Evolutionary conservation across 2,797 vertebrate genomes (phyloP), one percentile per base, ranked within the genome.

Genomic region (Lycodopsis pacificus): DNA sequence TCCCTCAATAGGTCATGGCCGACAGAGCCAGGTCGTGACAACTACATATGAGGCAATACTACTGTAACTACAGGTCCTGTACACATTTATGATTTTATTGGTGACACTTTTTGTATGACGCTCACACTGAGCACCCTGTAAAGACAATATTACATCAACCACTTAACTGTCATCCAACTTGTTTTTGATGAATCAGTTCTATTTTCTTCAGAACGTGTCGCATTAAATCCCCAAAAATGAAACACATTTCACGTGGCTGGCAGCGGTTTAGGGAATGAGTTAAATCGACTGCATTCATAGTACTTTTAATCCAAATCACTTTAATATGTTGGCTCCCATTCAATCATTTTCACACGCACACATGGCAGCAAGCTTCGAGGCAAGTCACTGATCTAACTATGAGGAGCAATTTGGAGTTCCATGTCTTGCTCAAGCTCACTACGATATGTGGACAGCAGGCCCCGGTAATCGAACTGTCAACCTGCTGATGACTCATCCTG

Each of bases 31-130:
- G 25, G 25, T 25, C 25, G 25, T 25, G 25, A 25, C 25, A 25
- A 25, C 25, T 25, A 25, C 6, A 13, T 13, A 9, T 14, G 22
- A 27, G 30, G 58, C 46, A 59, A 10, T 25, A 22, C 32, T 19
- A 6, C 49, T 30, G 30, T 51, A 53, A 65, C 17, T 36, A 32
- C 38, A 65, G 61, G 54, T 14, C 22, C 54, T 15, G 13, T 51
- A 5, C 5, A 7, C 30, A 44, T 79, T 59, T 65, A 73, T 64
- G 44, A 56, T 56, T 69, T 69, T 20, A 69, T 46, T 48, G 53
- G 25, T 5, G 19, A 53, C 17, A 38, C 34, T 42, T 51, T 8
- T 38, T 3, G 4, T 3, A 14, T 20, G 36, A 57, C 51, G 48
- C 13, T 77, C 61, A 36, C 34, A 20, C 15, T 63, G 48, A 44